Conservation (phyloP, 1,140 invertebrate species). For the Gonioctena quinquepunctata region DNA sequence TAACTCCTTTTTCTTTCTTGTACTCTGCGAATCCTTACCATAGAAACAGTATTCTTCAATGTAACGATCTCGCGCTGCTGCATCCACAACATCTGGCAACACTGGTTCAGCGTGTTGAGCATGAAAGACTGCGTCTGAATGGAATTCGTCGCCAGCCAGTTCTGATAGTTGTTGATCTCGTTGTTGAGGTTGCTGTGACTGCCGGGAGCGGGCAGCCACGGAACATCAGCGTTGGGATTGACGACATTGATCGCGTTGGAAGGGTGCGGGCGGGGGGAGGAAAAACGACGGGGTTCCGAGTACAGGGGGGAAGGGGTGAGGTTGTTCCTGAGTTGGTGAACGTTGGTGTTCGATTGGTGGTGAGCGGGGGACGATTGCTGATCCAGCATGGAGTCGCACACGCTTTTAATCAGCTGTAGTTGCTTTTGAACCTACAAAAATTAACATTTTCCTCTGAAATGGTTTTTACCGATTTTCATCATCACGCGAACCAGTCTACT, state of each 20-base stretch:
- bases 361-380: slow-evolving; percentile 20
- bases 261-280: slow-evolving; percentile 45
- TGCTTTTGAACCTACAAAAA: slow-evolving; percentile 50
- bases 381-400: slow-evolving; percentile 52
- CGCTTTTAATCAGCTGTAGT: slow-evolving; percentile 49
- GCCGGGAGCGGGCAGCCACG: slow-evolving; percentile 18
- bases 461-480: neutral
- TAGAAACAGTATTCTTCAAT: slow-evolving; percentile 47
- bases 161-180: slow-evolving; percentile 39
- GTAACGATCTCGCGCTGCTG: slow-evolving; percentile 57
- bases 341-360: slow-evolving; percentile 25
- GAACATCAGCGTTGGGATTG: slow-evolving; percentile 29
- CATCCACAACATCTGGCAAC: slow-evolving; percentile 58
- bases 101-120: slow-evolving; percentile 57
- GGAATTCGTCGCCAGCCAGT: slow-evolving; percentile 49
- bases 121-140: slow-evolving; percentile 57
- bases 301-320: slow-evolving; percentile 49
- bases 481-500: neutral
- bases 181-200: slow-evolving; percentile 8
- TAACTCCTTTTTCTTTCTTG: neutral
- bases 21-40: slow-evolving; percentile 37
- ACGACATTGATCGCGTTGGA: slow-evolving; percentile 41
- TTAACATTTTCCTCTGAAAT: neutral
- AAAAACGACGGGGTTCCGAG: slow-evolving; percentile 40
- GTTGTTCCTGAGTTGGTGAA: slow-evolving; percentile 48